Evolutionary conservation across 2,797 vertebrate genomes (phyloP).

Genomic region (Heterohyrax brucei): DNA sequence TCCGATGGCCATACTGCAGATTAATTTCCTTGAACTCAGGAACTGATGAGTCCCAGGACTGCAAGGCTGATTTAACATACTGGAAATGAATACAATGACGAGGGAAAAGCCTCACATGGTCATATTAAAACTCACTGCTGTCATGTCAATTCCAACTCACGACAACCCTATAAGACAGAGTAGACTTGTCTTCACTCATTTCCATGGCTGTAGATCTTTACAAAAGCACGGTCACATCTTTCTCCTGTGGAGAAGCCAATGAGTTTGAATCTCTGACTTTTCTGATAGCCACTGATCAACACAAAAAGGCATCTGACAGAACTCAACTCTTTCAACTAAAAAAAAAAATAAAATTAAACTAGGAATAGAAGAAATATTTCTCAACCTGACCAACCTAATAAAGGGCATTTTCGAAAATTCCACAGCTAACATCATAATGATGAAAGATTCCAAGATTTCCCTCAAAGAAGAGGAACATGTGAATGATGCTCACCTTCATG

Average conservation of each 20-base stretch:
- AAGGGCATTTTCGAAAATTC: neutral
- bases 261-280: neutral
- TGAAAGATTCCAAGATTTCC: neutral
- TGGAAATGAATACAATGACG: neutral
- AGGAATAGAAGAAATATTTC: neutral
- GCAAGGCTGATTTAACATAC: neutral
- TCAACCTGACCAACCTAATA: constrained; percentile 8
- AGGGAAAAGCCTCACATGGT: neutral
- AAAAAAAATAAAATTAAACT: neutral
- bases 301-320: constrained; percentile 45
- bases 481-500: neutral
- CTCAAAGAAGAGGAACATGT: neutral
- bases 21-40: neutral
- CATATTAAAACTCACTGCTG: neutral
- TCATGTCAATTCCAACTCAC: neutral
- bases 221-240: neutral
- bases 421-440: neutral
- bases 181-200: neutral
- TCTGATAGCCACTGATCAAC: neutral
- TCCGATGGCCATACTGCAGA: neutral
- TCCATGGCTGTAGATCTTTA: neutral
- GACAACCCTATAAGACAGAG: neutral
- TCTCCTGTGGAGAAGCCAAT: neutral
- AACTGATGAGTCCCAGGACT: neutral
- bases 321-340: neutral